Percentiles rank a stretch among this genome's conserved stretches.
These are phyloP conservation scores for Melangyna quadrimaculata DNA, from an alignment of 2,888 invertebrate genomes.

Conservation along the genomic window DNA sequence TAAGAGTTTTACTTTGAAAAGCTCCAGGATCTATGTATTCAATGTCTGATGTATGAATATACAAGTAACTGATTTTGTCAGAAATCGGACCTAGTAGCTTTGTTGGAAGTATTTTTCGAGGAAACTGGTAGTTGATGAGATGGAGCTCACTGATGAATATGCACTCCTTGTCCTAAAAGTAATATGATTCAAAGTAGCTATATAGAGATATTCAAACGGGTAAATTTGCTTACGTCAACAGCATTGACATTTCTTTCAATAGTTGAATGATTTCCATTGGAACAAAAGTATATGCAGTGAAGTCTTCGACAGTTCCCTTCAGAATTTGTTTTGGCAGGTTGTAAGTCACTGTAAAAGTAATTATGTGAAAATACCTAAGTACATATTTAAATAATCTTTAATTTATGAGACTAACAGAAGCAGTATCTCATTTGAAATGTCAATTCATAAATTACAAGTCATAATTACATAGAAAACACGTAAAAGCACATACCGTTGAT, in stretches of 20 bases:
- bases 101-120: conserved; percentile 66
- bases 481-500: not conserved
- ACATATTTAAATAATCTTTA: too few species aligned
- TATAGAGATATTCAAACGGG: not conserved
- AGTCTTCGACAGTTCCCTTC: not conserved
- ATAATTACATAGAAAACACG: not conserved
- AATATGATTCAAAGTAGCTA: not conserved
- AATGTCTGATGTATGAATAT: conserved; percentile 74
- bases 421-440: not conserved
- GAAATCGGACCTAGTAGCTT: conserved; percentile 74
- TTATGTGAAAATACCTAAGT: not conserved
- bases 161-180: conserved; percentile 68
- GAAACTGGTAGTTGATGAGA: conserved; percentile 75
- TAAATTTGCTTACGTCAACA: conserved; percentile 7
- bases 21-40: conserved; percentile 73
- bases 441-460: not conserved
- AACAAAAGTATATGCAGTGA: conserved; percentile 45
- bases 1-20: conserved; percentile 74
- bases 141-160: conserved; percentile 73
- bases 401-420: not conserved
- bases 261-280: conserved; percentile 7
- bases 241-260: conserved; percentile 4
- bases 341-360: not conserved
- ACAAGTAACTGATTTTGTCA: conserved; percentile 69
- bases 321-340: not conserved